These are phyloP conservation scores for Nebria salina DNA, from an alignment of 2,888 invertebrate species.

Conservation along the genomic window DNA sequence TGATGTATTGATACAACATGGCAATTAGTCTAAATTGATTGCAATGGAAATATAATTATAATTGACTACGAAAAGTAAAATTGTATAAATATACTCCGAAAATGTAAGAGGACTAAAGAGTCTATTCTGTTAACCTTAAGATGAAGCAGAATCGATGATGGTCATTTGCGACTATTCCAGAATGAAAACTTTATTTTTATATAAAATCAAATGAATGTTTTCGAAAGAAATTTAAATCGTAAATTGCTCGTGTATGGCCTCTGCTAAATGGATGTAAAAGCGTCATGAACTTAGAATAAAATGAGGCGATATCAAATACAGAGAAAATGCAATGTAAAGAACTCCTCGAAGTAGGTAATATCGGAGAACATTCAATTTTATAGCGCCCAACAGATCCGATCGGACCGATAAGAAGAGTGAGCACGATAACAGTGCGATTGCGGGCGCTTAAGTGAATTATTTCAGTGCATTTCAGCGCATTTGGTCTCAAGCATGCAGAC, in stretches of 20 bases:
- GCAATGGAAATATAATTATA: too few relatives aligned
- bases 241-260: neutral
- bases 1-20: too few relatives aligned
- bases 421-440: constrained; percentile 11
- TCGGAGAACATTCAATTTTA: constrained; percentile 31
- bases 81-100: too few relatives aligned
- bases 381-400: constrained; percentile 20
- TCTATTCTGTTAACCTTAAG: too few relatives aligned
- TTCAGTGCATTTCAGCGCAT: constrained; percentile 22
- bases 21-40: too few relatives aligned
- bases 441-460: constrained; percentile 30
- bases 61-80: too few relatives aligned
- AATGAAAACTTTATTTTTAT: neutral
- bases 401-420: neutral
- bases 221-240: neutral
- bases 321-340: neutral
- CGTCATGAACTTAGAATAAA: neutral
- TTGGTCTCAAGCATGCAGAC: constrained; percentile 2
- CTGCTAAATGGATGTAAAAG: neutral
- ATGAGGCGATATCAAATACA: neutral
- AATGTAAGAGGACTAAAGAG: too few relatives aligned
- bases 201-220: neutral
- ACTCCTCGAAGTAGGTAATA: neutral
- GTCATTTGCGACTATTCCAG: too few relatives aligned
- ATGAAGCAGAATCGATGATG: too few relatives aligned